These are phyloP conservation scores for Polypedilum vanderplanki DNA, from an alignment of 1,140 invertebrate species.

Conservation along the genomic window DNA sequence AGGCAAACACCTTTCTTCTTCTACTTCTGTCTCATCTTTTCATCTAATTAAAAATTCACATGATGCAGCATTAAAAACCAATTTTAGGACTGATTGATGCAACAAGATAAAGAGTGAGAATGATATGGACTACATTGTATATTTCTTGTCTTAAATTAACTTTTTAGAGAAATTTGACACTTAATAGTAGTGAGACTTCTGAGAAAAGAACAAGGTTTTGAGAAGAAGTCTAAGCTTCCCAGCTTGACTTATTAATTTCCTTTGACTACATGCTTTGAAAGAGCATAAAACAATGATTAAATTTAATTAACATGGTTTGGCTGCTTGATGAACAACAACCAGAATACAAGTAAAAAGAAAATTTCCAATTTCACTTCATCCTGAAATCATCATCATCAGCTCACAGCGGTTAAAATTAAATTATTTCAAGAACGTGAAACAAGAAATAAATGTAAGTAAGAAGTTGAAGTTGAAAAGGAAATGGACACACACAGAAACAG, in stretches of 20 bases:
- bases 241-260: too few relatives aligned
- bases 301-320: neutral
- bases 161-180: too few relatives aligned
- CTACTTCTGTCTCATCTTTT: neutral
- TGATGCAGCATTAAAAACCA: too few relatives aligned
- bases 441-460: neutral
- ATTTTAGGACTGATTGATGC: too few relatives aligned
- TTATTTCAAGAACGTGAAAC: slow-evolving; percentile 5
- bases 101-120: too few relatives aligned
- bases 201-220: too few relatives aligned
- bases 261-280: too few relatives aligned
- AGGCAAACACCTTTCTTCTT: slow-evolving; percentile 10
- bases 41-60: slow-evolving; percentile 13
- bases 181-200: too few relatives aligned
- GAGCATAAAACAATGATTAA: neutral
- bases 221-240: too few relatives aligned
- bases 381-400: slow-evolving; percentile 4
- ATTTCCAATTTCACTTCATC: slow-evolving; percentile 18
- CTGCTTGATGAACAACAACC: neutral
- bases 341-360: too few relatives aligned
- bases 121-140: too few relatives aligned
- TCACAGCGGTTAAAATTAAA: slow-evolving; percentile 18
- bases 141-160: too few relatives aligned
- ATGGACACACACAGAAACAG: slow-evolving; percentile 8
- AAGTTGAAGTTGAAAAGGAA: neutral